Base-by-base conservation (phyloP, 2,797 vertebrate genomes). In the Ciconia nigra region DNA sequence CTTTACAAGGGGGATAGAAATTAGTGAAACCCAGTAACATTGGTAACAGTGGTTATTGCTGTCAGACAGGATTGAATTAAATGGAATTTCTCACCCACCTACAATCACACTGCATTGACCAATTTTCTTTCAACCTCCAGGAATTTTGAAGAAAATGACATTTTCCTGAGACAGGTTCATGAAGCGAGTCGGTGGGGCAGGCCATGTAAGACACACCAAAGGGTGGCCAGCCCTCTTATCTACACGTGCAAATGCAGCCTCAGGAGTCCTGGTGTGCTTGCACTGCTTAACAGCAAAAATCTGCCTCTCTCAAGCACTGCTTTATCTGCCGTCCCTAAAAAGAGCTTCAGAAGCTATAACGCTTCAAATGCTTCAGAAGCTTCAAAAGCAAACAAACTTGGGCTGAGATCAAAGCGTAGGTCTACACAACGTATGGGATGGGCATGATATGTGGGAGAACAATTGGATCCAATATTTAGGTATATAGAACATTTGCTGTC, bases 401-500 rank as follows among this genome's bases (percentile, higher is more conserved):
- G 82, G 46, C 25, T 44, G 44, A 96, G 90, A 97, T 97, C 79
- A 98, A 98, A 98, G 92, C 24, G 0, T 18, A 47, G 26, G 17
- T 41, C 70, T 96, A 29, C 54, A 83, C 41, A 82, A 86, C 7
- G 10, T 39, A 5, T 79, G 16, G 73, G 87, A 47, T 2, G 2
- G 41, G 37, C 74, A 74, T 18, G 63, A 63, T 21, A 57, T 1
- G 1, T 25, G 9, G 83, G 87, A 96, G 93, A 97, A 94, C 89
- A 96, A 96, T 83, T 10, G 66, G 94, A 95, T 80, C 78, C 21
- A 42, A 94, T n/a, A 89, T 91, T 96, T 97, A 96, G 95, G 91
- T 97, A 47, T 78, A 91, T 55, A 44, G 59, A 95, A 22, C 16
- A 29, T 81, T 85, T 52, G 39, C 65, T 72, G 39, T 90, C 91